Evolutionary conservation across 2,113 vertebrate genomes (phyloP), one percentile per base, ranked within the genome.

Genomic region (Mellivora capensis): DNA sequence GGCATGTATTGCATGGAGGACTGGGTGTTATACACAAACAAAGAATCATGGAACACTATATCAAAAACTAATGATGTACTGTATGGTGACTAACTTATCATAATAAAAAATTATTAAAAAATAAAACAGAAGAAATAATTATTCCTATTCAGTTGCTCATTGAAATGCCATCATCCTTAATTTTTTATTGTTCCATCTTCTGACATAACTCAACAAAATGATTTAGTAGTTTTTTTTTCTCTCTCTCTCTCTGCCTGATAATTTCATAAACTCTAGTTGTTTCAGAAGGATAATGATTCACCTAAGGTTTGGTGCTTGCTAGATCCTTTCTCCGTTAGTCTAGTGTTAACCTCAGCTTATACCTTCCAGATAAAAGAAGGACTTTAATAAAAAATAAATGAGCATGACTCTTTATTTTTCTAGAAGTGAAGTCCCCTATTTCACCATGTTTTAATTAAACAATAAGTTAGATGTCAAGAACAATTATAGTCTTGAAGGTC

Each of bases 381-480:
- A 64, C 59, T 91, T 95, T 61, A 54, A 96, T 52, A 94, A 94
- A 80, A 86, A 25, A 93, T 52, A 97, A 95, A 87, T 85, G 69
- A 81, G 23, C 77, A 54, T 44, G n/a, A 79, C 52, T 94, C 54
- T 69, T 61, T 37, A 4, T 88, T 92, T 91, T 95, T 94, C 74
- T 47, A 93, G 67, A 93, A 96, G 44, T 37, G 21, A 97, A 71
- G 37, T 76, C 61, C 90, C 81, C 31, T 90, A 79, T 87, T 57
- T 98, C 62, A 97, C 80, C 44, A 54, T 91, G 80, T 94, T 97
- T 96, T 97, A 97, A 97, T 98, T 96, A 97, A 97, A 69, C 81
- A 97, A 74, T 97, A 97, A 98, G 96, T 97, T 96, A 97, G 42
- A 93, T 93, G 91, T 96, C 93, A 52, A 89, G 90, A 98, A 74